phyloP scores from a whole-genome alignment of 2,888 invertebrate genomes.

The Selenia dentaria region DNA sequence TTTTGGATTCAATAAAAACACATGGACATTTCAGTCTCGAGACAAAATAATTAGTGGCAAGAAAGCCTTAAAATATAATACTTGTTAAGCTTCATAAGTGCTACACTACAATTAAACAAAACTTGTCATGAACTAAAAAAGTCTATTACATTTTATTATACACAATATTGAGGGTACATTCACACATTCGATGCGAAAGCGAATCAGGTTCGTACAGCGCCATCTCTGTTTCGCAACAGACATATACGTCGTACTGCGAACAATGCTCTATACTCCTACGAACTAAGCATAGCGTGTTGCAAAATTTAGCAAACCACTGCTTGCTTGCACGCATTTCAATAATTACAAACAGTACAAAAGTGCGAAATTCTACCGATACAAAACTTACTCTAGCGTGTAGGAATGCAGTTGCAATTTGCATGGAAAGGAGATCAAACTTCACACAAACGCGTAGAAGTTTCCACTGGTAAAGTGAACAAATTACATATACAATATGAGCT shows the following conservation, averaged over 20 bases:
- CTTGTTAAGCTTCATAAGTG: slow-evolving; percentile 18
- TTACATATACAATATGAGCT: too few species aligned
- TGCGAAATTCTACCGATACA: slow-evolving; percentile 46
- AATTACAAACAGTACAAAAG: slow-evolving; percentile 40
- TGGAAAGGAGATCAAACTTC: slow-evolving; percentile 27
- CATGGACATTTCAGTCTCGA: slow-evolving; percentile 31
- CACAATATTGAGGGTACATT: too few species aligned
- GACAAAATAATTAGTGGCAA: slow-evolving; percentile 30
- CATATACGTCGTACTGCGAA: too few species aligned
- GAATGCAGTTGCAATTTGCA: slow-evolving; percentile 25
- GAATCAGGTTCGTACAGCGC: not conserved
- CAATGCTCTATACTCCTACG: too few species aligned
- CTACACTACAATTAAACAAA: slow-evolving; percentile 15
- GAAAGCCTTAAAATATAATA: slow-evolving; percentile 29
- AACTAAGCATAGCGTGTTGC: too few species aligned
- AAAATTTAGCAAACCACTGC: too few species aligned
- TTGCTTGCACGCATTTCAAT: not conserved
- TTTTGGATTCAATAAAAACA: slow-evolving; percentile 9
- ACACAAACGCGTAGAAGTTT: slow-evolving; percentile 15
- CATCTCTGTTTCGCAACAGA: not conserved
- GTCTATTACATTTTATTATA: slow-evolving; percentile 13
- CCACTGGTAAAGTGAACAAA: too few species aligned
- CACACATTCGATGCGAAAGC: too few species aligned
- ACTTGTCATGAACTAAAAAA: slow-evolving; percentile 24
- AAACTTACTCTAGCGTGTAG: slow-evolving; percentile 34